Evolutionary conservation across 2,888 invertebrate species (phyloP).

Genomic region (Ectemnius continuus): DNA sequence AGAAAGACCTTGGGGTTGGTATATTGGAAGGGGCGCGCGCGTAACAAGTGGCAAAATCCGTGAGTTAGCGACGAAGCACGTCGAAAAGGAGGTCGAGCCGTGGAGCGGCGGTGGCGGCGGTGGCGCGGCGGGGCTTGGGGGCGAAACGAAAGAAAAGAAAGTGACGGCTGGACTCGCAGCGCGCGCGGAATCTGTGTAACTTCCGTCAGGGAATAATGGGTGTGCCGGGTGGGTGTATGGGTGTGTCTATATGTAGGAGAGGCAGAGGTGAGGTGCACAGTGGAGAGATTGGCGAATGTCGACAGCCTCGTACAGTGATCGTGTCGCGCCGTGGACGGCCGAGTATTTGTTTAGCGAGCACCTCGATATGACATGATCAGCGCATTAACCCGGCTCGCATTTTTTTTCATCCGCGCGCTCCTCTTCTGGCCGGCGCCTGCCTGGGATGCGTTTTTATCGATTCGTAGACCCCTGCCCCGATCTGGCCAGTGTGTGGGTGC

Average conservation of each 20-base stretch:
- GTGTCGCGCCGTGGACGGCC: conserved; percentile 48
- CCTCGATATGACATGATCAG: conserved; percentile 77
- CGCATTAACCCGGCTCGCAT: conserved; percentile 76
- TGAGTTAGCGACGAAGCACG: conserved; percentile 1
- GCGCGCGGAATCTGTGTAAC: neutral
- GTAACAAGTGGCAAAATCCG: conserved; percentile 7
- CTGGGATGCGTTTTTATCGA: conserved; percentile 79
- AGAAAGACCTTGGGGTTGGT: too few relatives aligned
- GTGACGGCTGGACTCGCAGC: conserved; percentile 2
- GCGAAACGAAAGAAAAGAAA: conserved; percentile 13
- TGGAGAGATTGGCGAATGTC: conserved; percentile 44
- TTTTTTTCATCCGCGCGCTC: conserved; percentile 71
- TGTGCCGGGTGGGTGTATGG: neutral
- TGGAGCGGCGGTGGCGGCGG: neutral
- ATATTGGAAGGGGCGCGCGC: neutral
- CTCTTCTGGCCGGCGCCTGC: conserved; percentile 74
- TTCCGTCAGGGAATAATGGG: conserved; percentile 3
- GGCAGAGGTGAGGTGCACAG: neutral
- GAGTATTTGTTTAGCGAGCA: conserved; percentile 74
- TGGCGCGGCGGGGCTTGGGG: conserved; percentile 8
- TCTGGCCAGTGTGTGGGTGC: conserved; percentile 54
- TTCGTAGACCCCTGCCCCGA: conserved; percentile 75
- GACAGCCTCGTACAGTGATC: conserved; percentile 59
- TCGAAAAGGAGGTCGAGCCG: conserved; percentile 14
- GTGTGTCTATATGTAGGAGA: conserved; percentile 5